Percentiles rank a stretch among this genome's conserved stretches.
These are phyloP conservation scores for Stegana nigrithorax DNA, from an alignment of 2,888 invertebrate species.

Conservation along the genomic window DNA sequence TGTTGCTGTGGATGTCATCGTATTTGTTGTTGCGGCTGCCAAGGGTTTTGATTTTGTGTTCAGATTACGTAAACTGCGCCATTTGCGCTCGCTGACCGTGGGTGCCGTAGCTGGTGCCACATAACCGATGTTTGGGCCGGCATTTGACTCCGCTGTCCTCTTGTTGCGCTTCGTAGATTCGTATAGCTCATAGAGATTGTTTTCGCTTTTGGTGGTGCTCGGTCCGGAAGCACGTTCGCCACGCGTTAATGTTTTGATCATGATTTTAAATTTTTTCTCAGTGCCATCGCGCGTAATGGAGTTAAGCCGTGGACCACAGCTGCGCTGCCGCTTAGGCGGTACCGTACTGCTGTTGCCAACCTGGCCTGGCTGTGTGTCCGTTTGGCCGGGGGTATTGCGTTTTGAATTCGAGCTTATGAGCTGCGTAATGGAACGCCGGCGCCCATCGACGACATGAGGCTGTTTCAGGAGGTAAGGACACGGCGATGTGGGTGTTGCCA, in stretches of 20 bases:
- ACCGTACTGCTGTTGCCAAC: slow-evolving; percentile 24
- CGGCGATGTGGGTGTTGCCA: slow-evolving; percentile 25
- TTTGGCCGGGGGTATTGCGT: slow-evolving; percentile 26
- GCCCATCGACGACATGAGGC: slow-evolving; percentile 28
- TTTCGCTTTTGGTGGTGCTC: slow-evolving; percentile 17
- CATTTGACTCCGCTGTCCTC: slow-evolving; percentile 15
- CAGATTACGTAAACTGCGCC: slow-evolving; percentile 47
- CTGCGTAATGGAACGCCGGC: slow-evolving; percentile 50
- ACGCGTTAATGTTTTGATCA: slow-evolving; percentile 48
- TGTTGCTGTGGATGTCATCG: slow-evolving; percentile 25
- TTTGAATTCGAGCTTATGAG: slow-evolving; percentile 42
- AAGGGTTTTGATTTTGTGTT: slow-evolving; percentile 1
- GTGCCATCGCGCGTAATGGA: slow-evolving; percentile 29
- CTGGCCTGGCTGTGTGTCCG: slow-evolving; percentile 20
- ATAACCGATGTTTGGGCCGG: not conserved
- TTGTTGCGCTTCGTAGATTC: slow-evolving; percentile 9
- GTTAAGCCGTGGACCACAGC: slow-evolving; percentile 58
- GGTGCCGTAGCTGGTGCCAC: slow-evolving; percentile 35
- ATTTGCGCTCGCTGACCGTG: slow-evolving; percentile 41
- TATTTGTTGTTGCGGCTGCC: slow-evolving; percentile 16
- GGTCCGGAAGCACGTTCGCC: slow-evolving; percentile 23
- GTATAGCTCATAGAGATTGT: slow-evolving; percentile 22
- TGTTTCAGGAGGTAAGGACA: slow-evolving; percentile 48
- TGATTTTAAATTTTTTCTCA: slow-evolving; percentile 49
- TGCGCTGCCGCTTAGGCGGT: slow-evolving; percentile 55